phyloP scores from a whole-genome alignment of 2,113 vertebrate species.

The Calcarius ornatus region DNA sequence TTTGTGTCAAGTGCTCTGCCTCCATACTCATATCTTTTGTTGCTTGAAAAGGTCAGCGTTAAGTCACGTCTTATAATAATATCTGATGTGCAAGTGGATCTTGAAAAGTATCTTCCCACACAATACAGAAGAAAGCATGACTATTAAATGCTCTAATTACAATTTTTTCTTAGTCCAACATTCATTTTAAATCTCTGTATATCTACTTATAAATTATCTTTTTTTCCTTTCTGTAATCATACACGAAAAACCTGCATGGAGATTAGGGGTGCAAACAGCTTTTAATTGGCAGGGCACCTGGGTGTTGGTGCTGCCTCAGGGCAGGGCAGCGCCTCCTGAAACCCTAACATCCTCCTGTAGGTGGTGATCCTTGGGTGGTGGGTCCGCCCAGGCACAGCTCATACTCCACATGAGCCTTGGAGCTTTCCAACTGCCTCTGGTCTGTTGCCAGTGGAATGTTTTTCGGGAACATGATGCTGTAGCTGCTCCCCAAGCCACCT shows the following conservation, averaged over 20 bases:
- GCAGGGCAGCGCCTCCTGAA: not conserved
- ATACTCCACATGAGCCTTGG: not conserved
- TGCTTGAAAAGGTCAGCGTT: not conserved
- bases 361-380: not conserved
- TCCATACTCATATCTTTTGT: not conserved
- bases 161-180: not conserved
- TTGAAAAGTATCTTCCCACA: not conserved
- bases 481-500: not conserved
- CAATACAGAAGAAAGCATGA: not conserved
- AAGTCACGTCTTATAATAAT: not conserved
- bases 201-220: not conserved
- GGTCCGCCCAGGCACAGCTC: fast-evolving
- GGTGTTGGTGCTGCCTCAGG: not conserved
- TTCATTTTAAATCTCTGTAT: not conserved
- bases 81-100: not conserved
- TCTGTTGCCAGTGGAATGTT: not conserved
- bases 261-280: not conserved
- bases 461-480: not conserved
- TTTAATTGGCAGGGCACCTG: not conserved
- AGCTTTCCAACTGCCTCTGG: not conserved
- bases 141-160: not conserved
- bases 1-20: not conserved
- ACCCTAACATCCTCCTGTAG: not conserved
- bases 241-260: not conserved
- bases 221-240: not conserved